Conservation (phyloP, 1,140 invertebrate genomes). For the Pogonognathellus flavescens region DNA sequence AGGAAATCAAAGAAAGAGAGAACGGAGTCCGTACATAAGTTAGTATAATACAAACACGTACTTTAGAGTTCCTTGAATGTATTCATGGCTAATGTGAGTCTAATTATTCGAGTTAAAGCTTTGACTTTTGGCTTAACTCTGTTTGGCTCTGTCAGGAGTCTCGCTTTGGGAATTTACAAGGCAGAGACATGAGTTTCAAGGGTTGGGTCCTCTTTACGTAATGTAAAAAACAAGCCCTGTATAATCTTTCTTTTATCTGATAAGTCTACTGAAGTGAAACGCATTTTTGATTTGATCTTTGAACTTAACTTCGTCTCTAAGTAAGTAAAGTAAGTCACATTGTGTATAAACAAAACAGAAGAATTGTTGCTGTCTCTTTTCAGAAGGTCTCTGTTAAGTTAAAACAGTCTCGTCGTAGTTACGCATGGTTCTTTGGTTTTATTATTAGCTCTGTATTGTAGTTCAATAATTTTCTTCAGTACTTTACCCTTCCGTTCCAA, state of each 20-base stretch:
- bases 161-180: neutral
- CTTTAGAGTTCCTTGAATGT: constrained; percentile 18
- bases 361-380: no score
- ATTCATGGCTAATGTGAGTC: constrained; percentile 46
- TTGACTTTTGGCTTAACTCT: constrained; percentile 15
- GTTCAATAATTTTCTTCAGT: no score
- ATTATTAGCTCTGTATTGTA: no score
- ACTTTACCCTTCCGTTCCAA: no score
- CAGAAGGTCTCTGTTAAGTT: no score
- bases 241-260: constrained; percentile 31
- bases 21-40: neutral
- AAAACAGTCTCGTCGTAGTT: no score
- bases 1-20: no score
- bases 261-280: constrained; percentile 32
- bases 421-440: no score
- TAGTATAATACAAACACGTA: neutral
- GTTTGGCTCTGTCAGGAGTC: neutral
- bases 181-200: neutral
- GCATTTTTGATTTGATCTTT: constrained; percentile 34
- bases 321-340: neutral
- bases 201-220: neutral
- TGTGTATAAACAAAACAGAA: no score
- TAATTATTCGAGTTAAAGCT: constrained; percentile 40
- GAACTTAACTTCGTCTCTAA: constrained; percentile 20
- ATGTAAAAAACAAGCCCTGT: neutral